phyloP scores from a whole-genome alignment of 2,113 vertebrate species.

The Mionectes macconnelli region DNA sequence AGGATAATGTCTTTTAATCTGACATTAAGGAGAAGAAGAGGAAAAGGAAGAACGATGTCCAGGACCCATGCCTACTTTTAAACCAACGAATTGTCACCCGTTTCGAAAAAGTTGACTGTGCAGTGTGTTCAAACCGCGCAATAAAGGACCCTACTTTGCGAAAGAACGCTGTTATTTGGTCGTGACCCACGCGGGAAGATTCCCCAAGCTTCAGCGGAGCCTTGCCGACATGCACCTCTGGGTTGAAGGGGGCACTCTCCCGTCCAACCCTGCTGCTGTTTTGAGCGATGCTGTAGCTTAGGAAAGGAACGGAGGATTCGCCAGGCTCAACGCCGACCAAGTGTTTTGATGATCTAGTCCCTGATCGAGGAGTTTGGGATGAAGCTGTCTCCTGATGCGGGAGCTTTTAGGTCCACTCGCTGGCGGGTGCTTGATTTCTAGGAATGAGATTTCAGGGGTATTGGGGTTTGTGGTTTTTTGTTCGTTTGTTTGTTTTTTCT shows the following conservation, averaged over 20 bases:
- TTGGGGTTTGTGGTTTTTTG: background rate
- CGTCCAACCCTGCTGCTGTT: background rate
- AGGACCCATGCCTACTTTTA: background rate
- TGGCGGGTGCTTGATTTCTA: background rate
- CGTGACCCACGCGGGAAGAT: background rate
- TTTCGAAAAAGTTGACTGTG: constrained; percentile 15
- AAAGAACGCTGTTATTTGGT: background rate
- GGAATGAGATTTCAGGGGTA: background rate
- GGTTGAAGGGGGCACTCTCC: background rate
- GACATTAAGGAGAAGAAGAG: background rate
- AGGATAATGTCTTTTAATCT: background rate
- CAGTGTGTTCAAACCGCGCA: background rate
- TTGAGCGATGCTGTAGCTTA: background rate
- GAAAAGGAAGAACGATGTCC: background rate
- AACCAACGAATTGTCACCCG: constrained; percentile 9
- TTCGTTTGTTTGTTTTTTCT: background rate
- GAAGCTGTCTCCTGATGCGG: background rate
- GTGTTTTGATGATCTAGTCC: background rate
- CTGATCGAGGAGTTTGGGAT: background rate
- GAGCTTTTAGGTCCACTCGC: background rate
- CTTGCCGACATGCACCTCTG: background rate
- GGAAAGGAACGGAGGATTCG: background rate
- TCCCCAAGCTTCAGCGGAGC: background rate
- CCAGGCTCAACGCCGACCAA: background rate
- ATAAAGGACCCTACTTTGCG: constrained; percentile 31